Conservation (phyloP, 2,113 vertebrate genomes). For the Eptatretus burgeri region DNA sequence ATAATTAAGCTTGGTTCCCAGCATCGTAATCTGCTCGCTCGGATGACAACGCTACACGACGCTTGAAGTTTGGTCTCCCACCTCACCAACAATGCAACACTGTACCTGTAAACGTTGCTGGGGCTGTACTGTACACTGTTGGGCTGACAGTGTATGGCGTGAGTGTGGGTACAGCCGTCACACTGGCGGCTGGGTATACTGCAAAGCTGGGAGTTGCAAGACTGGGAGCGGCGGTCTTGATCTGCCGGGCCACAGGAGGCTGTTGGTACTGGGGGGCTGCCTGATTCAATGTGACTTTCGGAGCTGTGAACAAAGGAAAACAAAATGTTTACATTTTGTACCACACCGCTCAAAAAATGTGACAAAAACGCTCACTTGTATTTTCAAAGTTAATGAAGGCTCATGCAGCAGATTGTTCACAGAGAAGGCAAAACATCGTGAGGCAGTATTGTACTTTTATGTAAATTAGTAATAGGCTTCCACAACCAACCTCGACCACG, state of each 20-base stretch:
- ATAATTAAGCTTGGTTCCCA: too few relatives aligned
- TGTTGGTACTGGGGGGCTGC: conserved; percentile 72
- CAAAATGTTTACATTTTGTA: background rate
- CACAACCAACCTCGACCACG: too few relatives aligned
- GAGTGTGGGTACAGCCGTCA: conserved; percentile 40
- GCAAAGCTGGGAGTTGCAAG: conserved; percentile 77
- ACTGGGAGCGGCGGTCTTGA: conserved; percentile 74
- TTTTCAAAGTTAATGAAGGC: too few relatives aligned
- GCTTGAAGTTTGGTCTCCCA: too few relatives aligned
- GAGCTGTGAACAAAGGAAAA: conserved; percentile 21
- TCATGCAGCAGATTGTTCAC: too few relatives aligned
- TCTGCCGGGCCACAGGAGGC: conserved; percentile 73
- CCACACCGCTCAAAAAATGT: too few relatives aligned
- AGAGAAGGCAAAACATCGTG: too few relatives aligned
- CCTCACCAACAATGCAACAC: background rate
- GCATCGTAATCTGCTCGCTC: too few relatives aligned
- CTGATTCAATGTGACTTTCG: conserved; percentile 71
- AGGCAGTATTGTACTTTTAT: too few relatives aligned
- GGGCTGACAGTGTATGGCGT: conserved; percentile 87
- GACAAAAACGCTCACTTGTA: too few relatives aligned
- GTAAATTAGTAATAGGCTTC: too few relatives aligned
- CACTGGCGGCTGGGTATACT: conserved; percentile 83
- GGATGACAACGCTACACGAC: too few relatives aligned
- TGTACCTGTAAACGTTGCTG: conserved; percentile 79
- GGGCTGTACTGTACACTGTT: conserved; percentile 74